Evolutionary conservation across 2,113 vertebrate species (phyloP), one percentile per base, ranked within the genome.

Genomic region (Urocitellus parryii): DNA sequence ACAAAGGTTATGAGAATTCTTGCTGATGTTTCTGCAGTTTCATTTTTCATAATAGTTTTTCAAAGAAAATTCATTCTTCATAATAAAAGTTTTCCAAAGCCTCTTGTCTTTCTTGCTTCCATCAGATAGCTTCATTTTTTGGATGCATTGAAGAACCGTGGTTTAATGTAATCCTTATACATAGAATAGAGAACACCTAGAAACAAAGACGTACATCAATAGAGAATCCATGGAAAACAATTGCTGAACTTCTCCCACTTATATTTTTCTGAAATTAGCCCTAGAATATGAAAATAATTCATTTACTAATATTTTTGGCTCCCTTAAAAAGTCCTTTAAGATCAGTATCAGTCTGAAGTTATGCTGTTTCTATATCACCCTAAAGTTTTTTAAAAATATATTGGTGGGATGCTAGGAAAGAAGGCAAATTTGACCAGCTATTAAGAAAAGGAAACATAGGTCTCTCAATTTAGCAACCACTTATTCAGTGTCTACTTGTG

Each of bases 111-210:
- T 86, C 88, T 93, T 90, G 39, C 29, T 79, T 65, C n/a, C n/a
- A 34, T 63, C 42, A 11, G 10, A 53, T 29, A 58, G 81, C 85
- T 96, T 98, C 94, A 98, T 89, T 97, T 97, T 85, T 96, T 97
- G 68, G 96, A 80, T 16, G 45, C 56, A 78, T 20, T 65, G 88
- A 87, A 86, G 94, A 95, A 80, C 24, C 63, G 58, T 83, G 92
- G 95, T 95, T 95, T 97, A 76, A 98, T 86, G 58, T 97, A 96
- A 91, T 98, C 97, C 79, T 97, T 97, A 87, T 97, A 98, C 98
- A 98, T 97, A 48, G 98, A 98, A 73, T 97, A 98, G 8, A 98
- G 63, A 78, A 98, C 97, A 81, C 98, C 98, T 98, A 96, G 78
- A 92, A 95, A 83, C n/a, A 97, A 34, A 97, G 78, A 56, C 42